Conservation (phyloP, 2,888 invertebrate genomes). For the Melieria crassipennis region DNA sequence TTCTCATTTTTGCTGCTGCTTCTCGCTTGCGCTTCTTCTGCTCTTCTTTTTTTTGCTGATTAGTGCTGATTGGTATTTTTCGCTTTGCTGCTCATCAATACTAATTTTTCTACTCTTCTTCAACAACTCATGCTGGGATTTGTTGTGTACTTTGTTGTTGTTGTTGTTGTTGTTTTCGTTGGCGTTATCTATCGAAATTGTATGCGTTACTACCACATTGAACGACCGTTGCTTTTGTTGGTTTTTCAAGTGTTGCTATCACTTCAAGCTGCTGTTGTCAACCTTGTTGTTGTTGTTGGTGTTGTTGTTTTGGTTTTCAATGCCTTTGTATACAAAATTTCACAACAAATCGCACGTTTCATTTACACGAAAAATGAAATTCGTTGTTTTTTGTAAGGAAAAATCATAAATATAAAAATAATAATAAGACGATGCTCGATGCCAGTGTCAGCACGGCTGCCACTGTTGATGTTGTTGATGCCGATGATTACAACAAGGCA, state of each 20-base stretch:
- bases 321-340: constrained; percentile 21
- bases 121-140: background rate
- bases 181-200: background rate
- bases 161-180: background rate
- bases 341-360: constrained; percentile 18
- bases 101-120: constrained; percentile 30
- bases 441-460: too few species aligned
- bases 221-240: background rate
- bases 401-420: too few species aligned
- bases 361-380: background rate
- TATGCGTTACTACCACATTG: background rate
- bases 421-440: too few species aligned
- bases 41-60: constrained; percentile 44
- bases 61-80: constrained; percentile 60
- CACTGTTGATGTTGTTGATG: too few species aligned
- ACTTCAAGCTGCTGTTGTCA: background rate
- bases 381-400: too few species aligned
- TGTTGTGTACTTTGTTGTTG: background rate
- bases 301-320: background rate
- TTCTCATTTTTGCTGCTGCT: too few species aligned
- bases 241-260: background rate
- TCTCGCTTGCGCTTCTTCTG: too few species aligned
- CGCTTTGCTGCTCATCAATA: constrained; percentile 58
- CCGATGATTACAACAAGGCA: too few species aligned
- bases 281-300: background rate